Conservation (phyloP, 2,888 invertebrate genomes). For the Drosophila mayaguana region DNA sequence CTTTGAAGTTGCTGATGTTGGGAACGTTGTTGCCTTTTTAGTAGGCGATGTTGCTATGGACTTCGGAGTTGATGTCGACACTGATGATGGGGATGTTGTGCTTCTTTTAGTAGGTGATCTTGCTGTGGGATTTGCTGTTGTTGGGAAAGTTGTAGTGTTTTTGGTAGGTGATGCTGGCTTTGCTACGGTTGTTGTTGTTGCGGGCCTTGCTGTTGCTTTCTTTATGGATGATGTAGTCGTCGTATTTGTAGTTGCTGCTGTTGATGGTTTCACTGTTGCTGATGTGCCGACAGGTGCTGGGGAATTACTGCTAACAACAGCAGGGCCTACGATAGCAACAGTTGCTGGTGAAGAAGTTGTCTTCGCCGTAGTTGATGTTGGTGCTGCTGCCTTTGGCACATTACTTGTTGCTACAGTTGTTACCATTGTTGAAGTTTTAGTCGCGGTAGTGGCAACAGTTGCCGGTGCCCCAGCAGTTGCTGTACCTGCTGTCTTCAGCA, state of each 20-base stretch:
- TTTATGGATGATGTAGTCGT: slow-evolving; percentile 10
- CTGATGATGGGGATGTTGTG: background rate
- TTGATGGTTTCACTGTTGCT: background rate
- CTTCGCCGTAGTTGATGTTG: background rate
- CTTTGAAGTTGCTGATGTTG: slow-evolving; percentile 14
- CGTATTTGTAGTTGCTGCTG: background rate
- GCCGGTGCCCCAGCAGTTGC: background rate
- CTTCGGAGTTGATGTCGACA: slow-evolving; percentile 10
- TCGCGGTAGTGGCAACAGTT: background rate
- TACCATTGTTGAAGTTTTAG: background rate
- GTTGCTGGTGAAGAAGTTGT: background rate
- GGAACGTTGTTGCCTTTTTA: slow-evolving; percentile 12
- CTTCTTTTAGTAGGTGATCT: slow-evolving; percentile 25
- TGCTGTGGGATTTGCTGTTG: slow-evolving; percentile 9
- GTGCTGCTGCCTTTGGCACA: background rate
- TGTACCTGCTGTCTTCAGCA: background rate
- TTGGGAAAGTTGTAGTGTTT: background rate
- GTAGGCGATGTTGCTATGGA: slow-evolving; percentile 16
- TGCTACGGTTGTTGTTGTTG: background rate
- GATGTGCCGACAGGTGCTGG: background rate
- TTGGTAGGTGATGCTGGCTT: slow-evolving; percentile 25
- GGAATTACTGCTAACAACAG: background rate
- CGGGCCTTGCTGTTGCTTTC: slow-evolving; percentile 1
- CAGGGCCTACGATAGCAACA: background rate
- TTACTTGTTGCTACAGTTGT: background rate